These are phyloP conservation scores for Bucorvus abyssinicus DNA, from an alignment of 2,797 vertebrate species.

Conservation along the genomic window DNA sequence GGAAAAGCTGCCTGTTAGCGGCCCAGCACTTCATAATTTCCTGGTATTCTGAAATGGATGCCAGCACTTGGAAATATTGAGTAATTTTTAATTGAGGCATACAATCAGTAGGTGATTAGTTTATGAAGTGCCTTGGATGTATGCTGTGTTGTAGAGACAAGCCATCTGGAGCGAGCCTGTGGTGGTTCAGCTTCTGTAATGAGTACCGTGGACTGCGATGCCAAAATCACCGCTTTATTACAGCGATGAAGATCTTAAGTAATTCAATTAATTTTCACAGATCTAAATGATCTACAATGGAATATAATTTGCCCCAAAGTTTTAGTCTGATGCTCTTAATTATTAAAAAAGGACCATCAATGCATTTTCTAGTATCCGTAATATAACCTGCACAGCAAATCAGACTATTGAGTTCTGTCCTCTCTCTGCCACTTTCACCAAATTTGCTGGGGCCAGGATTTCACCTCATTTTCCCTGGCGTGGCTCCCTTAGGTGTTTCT, in stretches of 20 bases:
- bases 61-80: constrained; percentile 31
- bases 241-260: not conserved
- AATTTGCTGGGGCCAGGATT: not conserved
- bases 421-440: not conserved
- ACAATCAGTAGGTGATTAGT: constrained; percentile 43
- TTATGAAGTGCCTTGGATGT: constrained; percentile 37
- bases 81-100: constrained; percentile 53
- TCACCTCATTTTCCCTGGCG: not conserved
- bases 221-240: constrained; percentile 48
- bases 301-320: constrained; percentile 29
- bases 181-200: constrained; percentile 38
- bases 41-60: constrained; percentile 37
- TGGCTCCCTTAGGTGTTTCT: not conserved
- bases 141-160: constrained; percentile 7
- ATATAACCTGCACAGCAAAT: not conserved
- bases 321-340: constrained; percentile 2
- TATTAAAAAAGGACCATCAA: not conserved
- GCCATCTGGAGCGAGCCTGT: constrained; percentile 43
- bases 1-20: not conserved
- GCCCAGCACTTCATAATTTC: not conserved
- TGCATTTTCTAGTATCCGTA: not conserved
- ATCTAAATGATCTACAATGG: constrained; percentile 20
- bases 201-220: not conserved
- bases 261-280: constrained; percentile 18
- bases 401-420: not conserved